Evolutionary conservation across 2,113 vertebrate species (phyloP), one percentile per base, ranked within the genome.

Genomic region (Eptatretus burgeri): DNA sequence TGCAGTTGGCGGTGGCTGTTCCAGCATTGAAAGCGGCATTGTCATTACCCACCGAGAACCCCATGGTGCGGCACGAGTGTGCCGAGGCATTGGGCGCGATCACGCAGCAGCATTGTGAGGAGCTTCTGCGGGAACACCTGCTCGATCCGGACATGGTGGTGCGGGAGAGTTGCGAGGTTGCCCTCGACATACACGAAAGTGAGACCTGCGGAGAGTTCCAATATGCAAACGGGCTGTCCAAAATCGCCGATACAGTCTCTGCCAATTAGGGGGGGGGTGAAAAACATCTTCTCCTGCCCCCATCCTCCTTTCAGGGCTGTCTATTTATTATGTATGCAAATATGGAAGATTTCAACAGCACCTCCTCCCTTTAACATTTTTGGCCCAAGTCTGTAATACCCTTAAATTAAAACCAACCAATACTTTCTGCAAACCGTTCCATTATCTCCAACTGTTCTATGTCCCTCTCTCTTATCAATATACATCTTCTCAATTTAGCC

Each of bases 61-160:
- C 85, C 71, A 94, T 96, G 87, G 91, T 96, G 64, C 77, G 91
- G 1, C 91, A 95, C 1, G 91, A 94, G 69, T 91, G 87, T 0
- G 91, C 91, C 0, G 91, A 95, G 72, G 91, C 88, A 1, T 76
- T 96, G 63, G 88, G 88, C 5, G 74, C 88, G 69, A 91, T 95
- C 1, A 87, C 87, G 17, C 73, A n/a, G 63, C 77, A 81, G 1
- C 67, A 80, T n/a, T 89, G 87, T 72, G 70, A 86, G 69, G 66
- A 68, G 0, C 70, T 80, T 14, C 73, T 96, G 70, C 77, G 74
- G 1, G 69, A 65, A 1, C 78, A 82, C 5, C 50, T 71, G 2
- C 1, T 1, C 0, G 86, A 94, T 2, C 2, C 64, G 1, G 85
- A 96, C 68, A 80, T 76, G 0, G 84, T 96, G 19, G 91, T 95